These are phyloP conservation scores for Desmophyllum pertusum DNA, from an alignment of 92 coral and sea anemone genomes.

Conservation along the genomic window DNA sequence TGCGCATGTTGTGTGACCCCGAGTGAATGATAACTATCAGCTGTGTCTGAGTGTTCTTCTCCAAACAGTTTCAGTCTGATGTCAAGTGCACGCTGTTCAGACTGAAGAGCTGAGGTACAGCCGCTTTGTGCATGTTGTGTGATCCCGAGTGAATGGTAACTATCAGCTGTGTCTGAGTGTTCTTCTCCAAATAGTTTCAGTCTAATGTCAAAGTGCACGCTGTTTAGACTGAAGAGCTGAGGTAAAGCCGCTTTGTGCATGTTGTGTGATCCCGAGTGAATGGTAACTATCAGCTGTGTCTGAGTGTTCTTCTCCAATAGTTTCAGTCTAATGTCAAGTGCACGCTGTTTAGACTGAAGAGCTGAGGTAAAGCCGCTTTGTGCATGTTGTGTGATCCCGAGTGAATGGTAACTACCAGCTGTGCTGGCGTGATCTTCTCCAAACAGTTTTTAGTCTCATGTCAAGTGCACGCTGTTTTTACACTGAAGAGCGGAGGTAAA, in stretches of 20 bases:
- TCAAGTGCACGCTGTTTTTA: neutral
- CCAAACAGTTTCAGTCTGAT: too few species aligned
- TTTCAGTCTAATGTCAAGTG: too few species aligned
- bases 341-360: neutral
- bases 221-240: neutral
- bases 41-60: too few species aligned
- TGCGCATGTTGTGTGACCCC: neutral
- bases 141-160: neutral
- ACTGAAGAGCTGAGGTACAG: neutral
- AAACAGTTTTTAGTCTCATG: too few species aligned
- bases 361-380: neutral
- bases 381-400: constrained; percentile 22
- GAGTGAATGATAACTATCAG: neutral
- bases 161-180: neutral
- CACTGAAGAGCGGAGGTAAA: neutral
- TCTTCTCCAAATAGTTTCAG: too few species aligned
- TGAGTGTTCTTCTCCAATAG: constrained; percentile 15
- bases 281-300: constrained; percentile 20
- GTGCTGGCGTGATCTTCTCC: constrained; percentile 23
- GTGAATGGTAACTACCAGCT: neutral
- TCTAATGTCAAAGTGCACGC: neutral
- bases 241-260: too few species aligned
- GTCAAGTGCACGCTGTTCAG: neutral
- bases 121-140: neutral
- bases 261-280: neutral